phyloP scores from a whole-genome alignment of 1,140 invertebrate genomes.

The Copidosoma floridanum region DNA sequence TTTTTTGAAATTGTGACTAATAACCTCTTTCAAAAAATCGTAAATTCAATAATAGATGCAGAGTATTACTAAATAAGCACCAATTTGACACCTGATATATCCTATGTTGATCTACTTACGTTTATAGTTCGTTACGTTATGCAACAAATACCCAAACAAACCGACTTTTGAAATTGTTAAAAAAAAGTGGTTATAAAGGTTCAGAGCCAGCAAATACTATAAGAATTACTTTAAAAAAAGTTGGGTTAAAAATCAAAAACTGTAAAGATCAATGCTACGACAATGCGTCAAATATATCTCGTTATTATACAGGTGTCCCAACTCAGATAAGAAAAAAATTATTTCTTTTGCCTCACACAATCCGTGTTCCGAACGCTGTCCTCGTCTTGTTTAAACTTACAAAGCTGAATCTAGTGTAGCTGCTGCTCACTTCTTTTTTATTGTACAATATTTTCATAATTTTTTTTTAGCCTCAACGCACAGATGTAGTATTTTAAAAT shows the following conservation, averaged over 20 bases:
- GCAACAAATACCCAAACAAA: background rate
- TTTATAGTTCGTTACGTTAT: constrained; percentile 1
- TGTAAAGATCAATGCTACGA: constrained; percentile 42
- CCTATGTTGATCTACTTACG: background rate
- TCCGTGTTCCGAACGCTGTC: constrained; percentile 36
- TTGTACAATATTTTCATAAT: constrained; percentile 22
- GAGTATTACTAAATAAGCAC: constrained; percentile 37
- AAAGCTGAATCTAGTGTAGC: constrained; percentile 29
- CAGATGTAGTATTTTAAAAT: constrained; percentile 12
- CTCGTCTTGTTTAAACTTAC: constrained; percentile 35
- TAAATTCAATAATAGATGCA: constrained; percentile 19
- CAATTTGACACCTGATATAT: constrained; percentile 36
- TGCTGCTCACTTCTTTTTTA: constrained; percentile 27
- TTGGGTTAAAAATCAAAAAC: constrained; percentile 39
- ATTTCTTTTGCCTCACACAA: constrained; percentile 28
- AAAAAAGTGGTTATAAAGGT: constrained; percentile 5
- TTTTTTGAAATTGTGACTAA: constrained; percentile 29
- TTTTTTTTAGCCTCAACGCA: constrained; percentile 13
- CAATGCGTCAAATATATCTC: constrained; percentile 42
- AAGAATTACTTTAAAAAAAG: constrained; percentile 17
- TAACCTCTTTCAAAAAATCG: constrained; percentile 23
- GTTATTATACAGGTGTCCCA: constrained; percentile 36
- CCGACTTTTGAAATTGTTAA: background rate
- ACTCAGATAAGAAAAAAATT: constrained; percentile 32
- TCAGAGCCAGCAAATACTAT: constrained; percentile 6